Percentiles rank a stretch among this genome's conserved stretches.
Evolutionary conservation across 2,113 vertebrate genomes (phyloP).

Genomic region (Anarhynchus alexandrinus): DNA sequence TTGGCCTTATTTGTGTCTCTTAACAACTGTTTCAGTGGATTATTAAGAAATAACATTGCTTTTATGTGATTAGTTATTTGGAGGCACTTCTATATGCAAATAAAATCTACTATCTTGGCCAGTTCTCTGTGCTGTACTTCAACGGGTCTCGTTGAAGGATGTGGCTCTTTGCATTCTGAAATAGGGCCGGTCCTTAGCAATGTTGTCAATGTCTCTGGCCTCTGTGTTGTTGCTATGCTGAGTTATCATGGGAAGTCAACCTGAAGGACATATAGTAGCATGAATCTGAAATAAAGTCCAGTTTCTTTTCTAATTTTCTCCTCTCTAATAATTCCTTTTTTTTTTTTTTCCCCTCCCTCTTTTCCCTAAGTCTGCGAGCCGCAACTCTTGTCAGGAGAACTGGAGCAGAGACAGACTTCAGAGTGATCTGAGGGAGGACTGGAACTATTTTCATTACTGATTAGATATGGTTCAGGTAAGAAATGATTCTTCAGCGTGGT

Average conservation of each 20-base stretch:
- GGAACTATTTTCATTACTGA: not conserved
- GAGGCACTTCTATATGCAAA: not conserved
- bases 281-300: not conserved
- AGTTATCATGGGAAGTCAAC: not conserved
- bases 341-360: too few relatives aligned
- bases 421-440: not conserved
- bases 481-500: not conserved
- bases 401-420: not conserved
- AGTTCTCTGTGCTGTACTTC: not conserved
- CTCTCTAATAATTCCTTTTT: not conserved
- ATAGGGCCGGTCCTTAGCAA: not conserved
- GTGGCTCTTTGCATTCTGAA: not conserved
- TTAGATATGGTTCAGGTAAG: not conserved
- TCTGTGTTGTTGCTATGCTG: not conserved
- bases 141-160: accelerated
- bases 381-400: not conserved
- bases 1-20: not conserved
- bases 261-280: not conserved
- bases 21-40: not conserved
- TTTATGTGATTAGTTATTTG: not conserved
- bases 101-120: not conserved
- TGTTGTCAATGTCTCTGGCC: not conserved
- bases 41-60: not conserved
- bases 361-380: not conserved
- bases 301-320: not conserved